Base-by-base conservation (phyloP, 1,140 invertebrate species). In the Dendrolimus kikuchii region DNA sequence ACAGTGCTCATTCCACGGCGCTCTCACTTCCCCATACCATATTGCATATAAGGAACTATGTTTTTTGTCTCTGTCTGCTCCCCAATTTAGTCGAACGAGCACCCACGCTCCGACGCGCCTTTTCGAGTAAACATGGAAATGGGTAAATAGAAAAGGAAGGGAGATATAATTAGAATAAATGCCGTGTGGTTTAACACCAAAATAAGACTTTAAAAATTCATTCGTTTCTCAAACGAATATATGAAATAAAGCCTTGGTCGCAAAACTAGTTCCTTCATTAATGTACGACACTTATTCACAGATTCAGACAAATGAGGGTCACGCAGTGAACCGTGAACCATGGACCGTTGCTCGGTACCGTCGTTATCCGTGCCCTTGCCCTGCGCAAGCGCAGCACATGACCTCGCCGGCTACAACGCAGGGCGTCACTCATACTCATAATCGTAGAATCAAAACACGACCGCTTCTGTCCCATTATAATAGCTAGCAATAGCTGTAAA, bases 141-240 rank as follows among this genome's bases (percentile, higher is more conserved):
- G 68, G 64, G 74, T 73, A 81, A 83, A 86, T 83, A 83, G 77
- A 77, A 76, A 75, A 74, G 70, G 69, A 68, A 81, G 80, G 69
- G 78, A 71, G 77, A 69, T 83, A 83, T 83, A 83, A 86, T 86
- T 83, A 86, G 80, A 83, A 82, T 74, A 70, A 79, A 78, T 74
- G 71, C 71, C 57, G 65, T 59, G 57, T 67, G 60, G 59, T 67
- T 73, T 70, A 62, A 62, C 56, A 53, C 51, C 59, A 43, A 58
- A 65, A 63, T 63, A 62, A 52, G 43, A 10, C 5, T 9, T 45
- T n/a, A 4, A 45, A 5, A 45, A 5, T 7, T n/a, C 7, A n/a
- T 45, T 45, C n/a, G n/a, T 4, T 45, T 7, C n/a, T 45, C 23
- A 23, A 23, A 23, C 23, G 23, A 23, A 23, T 23, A 23, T 23